Percentiles rank a stretch among this genome's conserved stretches.
Evolutionary conservation across 2,797 vertebrate genomes (phyloP).

Genomic region (Aldrovandia affinis): DNA sequence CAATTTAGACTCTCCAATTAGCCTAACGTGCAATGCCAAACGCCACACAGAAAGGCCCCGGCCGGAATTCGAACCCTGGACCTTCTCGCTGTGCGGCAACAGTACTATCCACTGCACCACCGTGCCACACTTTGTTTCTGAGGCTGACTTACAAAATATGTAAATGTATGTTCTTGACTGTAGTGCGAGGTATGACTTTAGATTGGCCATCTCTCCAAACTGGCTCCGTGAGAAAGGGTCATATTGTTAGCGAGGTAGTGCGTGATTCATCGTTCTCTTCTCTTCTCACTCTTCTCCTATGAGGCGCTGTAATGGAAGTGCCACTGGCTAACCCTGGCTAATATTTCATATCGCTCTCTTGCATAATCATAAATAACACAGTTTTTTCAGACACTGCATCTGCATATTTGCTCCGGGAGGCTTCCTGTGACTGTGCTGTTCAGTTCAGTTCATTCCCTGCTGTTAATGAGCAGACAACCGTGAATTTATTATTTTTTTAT

Average conservation of each 20-base stretch:
- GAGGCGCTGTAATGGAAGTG: not conserved
- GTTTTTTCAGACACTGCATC: not conserved
- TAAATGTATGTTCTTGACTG: too few relatives aligned
- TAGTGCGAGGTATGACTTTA: not conserved
- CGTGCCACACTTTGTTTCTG: too few relatives aligned
- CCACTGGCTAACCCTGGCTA: not conserved
- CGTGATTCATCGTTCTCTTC: not conserved
- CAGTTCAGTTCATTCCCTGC: conserved; percentile 7
- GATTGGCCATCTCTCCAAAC: not conserved
- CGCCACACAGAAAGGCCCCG: too few relatives aligned
- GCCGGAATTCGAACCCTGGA: too few relatives aligned
- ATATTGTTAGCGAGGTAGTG: not conserved
- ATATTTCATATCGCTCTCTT: not conserved
- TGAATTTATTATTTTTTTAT: conserved; percentile 3
- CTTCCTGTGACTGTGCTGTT: conserved; percentile 20
- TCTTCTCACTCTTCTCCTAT: too few relatives aligned
- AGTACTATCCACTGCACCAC: too few relatives aligned
- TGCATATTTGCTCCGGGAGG: conserved; percentile 1
- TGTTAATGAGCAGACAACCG: conserved; percentile 23
- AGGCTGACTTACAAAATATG: too few relatives aligned
- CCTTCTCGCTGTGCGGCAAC: too few relatives aligned
- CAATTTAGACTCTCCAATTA: too few relatives aligned
- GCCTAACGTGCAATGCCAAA: too few relatives aligned
- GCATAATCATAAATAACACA: conserved; percentile 23
- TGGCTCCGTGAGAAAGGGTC: not conserved